Evolutionary conservation across 2,113 vertebrate species (phyloP).

Genomic region (Acrocephalus kingi): DNA sequence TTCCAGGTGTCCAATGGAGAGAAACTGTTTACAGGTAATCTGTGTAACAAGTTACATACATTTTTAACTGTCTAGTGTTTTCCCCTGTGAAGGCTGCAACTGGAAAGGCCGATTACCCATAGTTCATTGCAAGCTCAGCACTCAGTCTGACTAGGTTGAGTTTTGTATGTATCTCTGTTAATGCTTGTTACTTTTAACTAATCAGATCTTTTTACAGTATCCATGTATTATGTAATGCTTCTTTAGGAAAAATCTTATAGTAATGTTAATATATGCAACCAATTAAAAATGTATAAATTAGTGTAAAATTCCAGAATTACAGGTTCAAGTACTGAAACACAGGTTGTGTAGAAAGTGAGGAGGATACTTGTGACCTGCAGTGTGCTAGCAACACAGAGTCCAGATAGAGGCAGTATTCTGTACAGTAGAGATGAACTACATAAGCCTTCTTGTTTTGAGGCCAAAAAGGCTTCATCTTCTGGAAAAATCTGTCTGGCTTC

Average conservation of each 20-base stretch:
- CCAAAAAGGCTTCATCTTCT: slow-evolving; percentile 70
- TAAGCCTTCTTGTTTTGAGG: slow-evolving; percentile 67
- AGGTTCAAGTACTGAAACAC: slow-evolving; percentile 77
- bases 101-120: slow-evolving; percentile 78
- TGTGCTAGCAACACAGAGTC: slow-evolving; percentile 52
- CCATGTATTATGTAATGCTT: slow-evolving; percentile 89
- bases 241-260: slow-evolving; percentile 85
- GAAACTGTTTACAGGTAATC: slow-evolving; percentile 81
- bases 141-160: slow-evolving; percentile 76
- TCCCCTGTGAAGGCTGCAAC: slow-evolving; percentile 74
- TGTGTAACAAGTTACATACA: slow-evolving; percentile 77
- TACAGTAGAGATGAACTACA: slow-evolving; percentile 72
- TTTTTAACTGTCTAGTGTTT: slow-evolving; percentile 78
- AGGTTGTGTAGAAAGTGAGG: slow-evolving; percentile 72
- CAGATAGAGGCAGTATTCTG: slow-evolving; percentile 75
- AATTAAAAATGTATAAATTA: slow-evolving; percentile 87
- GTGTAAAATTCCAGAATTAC: slow-evolving; percentile 80
- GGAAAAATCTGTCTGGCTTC: slow-evolving; percentile 63
- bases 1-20: slow-evolving; percentile 73
- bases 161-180: slow-evolving; percentile 86
- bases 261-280: slow-evolving; percentile 89
- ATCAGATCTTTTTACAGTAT: slow-evolving; percentile 90
- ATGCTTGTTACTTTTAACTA: slow-evolving; percentile 94
- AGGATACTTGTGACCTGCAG: slow-evolving; percentile 66
- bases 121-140: slow-evolving; percentile 77